Base-by-base conservation (phyloP, 2,113 vertebrate genomes). In the Macquaria australasica region DNA sequence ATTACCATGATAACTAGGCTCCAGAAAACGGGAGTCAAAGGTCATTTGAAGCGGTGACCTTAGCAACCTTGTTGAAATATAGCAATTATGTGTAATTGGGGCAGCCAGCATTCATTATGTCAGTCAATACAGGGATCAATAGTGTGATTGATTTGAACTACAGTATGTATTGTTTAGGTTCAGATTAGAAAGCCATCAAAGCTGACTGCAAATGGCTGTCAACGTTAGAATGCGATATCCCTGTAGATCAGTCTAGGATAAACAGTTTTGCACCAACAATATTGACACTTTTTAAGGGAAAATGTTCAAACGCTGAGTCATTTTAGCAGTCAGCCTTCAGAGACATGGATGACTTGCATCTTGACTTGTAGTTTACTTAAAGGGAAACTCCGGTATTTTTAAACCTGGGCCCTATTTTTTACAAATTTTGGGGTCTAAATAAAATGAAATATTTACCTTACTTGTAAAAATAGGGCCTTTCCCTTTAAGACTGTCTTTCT, bases 111-210 rank as follows among this genome's bases (percentile, higher is more conserved):
- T 73, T 86, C 69, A 63, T 77, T 77, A 41, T 75, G 73, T 63
- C 73, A 62, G n/a, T 86, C 91, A 77, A 85, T 78, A 66, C 14
- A 23, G 12, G 37, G 81, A 87, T 90, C 88, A 55, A 91, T 91
- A 79, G 58, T 9, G 50, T 41, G 73, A 85, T 39, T 62, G 84
- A 84, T 82, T 72, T 73, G 60, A 84, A 37, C 53, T 51, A 34
- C 34, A 34, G 34, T 34, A 48, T 82, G 74, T 77, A 58, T 81
- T 79, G 69, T 83, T 82, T 28, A 53, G 70, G 50, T 71, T 76
- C 21, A 58, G 78, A 83, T 86, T 86, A 88, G 60, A 62, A 73
- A 78, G 59, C 34, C 76, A n/a, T 87, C 43, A 83, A 43, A 70
- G 87, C 77, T 72, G 75, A 77, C 5, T 59, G 28, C 5, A 39